phyloP scores from a whole-genome alignment of 2,113 vertebrate genomes.

The Aphyosemion australe region DNA sequence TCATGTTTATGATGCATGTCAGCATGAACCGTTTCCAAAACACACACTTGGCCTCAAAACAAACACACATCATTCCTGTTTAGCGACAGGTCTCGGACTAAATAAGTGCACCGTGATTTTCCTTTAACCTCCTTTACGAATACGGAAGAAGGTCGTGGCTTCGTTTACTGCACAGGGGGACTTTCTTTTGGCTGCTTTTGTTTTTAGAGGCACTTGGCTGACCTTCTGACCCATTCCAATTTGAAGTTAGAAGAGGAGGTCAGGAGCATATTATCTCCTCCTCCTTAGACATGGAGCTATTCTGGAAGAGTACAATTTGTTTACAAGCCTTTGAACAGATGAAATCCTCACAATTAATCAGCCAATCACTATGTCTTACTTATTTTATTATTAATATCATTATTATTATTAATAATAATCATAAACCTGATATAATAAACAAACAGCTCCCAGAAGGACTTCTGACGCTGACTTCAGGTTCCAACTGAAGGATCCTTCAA shows the following conservation, averaged over 20 bases:
- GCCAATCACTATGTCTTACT: too few relatives aligned
- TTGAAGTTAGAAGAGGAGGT: neutral
- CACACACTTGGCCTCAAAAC: slow-evolving; percentile 13
- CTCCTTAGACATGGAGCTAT: neutral
- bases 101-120: neutral
- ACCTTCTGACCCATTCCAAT: neutral
- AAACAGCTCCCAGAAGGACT: neutral
- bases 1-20: neutral
- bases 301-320: too few relatives aligned
- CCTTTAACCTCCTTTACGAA: neutral
- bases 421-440: too few relatives aligned
- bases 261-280: too few relatives aligned
- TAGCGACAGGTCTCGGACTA: slow-evolving; percentile 18
- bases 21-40: slow-evolving; percentile 19
- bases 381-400: too few relatives aligned
- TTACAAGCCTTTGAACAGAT: neutral
- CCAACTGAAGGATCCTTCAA: slow-evolving; percentile 21
- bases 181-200: neutral
- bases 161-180: slow-evolving; percentile 29
- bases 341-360: neutral
- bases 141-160: slow-evolving; percentile 27
- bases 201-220: neutral
- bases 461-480: slow-evolving; percentile 11
- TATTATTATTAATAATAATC: too few relatives aligned
- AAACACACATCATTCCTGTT: slow-evolving; percentile 25